Conservation (phyloP, 2,797 vertebrate genomes). For the Pangasius djambal region DNA sequence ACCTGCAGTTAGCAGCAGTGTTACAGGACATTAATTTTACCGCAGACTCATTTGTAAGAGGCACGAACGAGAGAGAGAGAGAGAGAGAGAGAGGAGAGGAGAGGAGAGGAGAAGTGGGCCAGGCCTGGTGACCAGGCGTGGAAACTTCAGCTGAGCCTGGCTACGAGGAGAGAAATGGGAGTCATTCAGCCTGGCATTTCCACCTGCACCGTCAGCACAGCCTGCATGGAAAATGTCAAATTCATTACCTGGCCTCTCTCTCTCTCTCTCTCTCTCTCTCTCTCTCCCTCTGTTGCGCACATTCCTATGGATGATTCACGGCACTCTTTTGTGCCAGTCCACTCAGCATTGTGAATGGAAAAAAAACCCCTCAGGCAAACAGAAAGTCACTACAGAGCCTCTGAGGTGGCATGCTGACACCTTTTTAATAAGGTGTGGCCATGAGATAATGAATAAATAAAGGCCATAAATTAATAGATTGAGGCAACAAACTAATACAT, state of each 20-base stretch:
- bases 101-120: not conserved
- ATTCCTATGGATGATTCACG: slow-evolving; percentile 48
- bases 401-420: not conserved
- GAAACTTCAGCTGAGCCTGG: slow-evolving; percentile 44
- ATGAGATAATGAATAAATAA: not conserved
- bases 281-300: slow-evolving; percentile 11
- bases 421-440: not conserved
- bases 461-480: not conserved
- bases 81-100: slow-evolving; percentile 19
- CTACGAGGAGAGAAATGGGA: slow-evolving; percentile 42
- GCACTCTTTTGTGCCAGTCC: not conserved
- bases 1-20: slow-evolving; percentile 64
- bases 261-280: slow-evolving; percentile 15
- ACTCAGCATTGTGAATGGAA: not conserved
- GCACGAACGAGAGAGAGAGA: slow-evolving; percentile 33
- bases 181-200: slow-evolving; percentile 60
- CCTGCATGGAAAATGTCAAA: slow-evolving; percentile 61
- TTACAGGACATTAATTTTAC: slow-evolving; percentile 75
- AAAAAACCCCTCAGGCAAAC: not conserved
- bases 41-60: slow-evolving; percentile 66
- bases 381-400: not conserved
- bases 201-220: slow-evolving; percentile 63
- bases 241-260: slow-evolving; percentile 58
- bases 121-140: slow-evolving; percentile 19
- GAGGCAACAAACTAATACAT: not conserved